Base-by-base conservation (phyloP, 2,113 vertebrate genomes). In the Rhadina sibilatrix region DNA sequence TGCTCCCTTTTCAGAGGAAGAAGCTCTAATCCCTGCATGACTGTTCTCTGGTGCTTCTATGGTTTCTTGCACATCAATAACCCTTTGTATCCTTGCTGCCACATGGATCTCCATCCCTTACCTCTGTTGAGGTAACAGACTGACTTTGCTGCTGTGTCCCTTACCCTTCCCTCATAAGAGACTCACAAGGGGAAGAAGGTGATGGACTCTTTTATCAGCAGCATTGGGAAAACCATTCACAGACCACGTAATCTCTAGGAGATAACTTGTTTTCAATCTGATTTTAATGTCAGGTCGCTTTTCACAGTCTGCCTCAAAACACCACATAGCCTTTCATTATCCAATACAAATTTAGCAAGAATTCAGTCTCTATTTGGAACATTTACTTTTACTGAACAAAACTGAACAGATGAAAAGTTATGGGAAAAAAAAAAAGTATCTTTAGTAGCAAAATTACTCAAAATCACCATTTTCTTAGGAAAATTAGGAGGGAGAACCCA, bases 91-190 rank as follows among this genome's bases (percentile, higher is more conserved):
- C 23, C 42, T 38, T 57, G 44, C 68, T 37, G 33, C 27, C 52
- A n/a, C 9, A 4, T 16, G 38, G 33, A 20, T 82, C 28, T 75
- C 23, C 53, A 30, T 38, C 9, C 52, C 12, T 9, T 82, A 1
- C 23, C 10, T 46, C 10, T 52, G 4, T 28, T 38, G 46, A n/a
- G 46, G n/a, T 20, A n/a, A 27, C 25, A 65, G 19, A 57, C 15
- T 44, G 44, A 20, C 15, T 74, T 84, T 56, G 17, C 60, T 94
- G 35, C 64, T 78, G 35, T 23, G 30, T 15, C 15, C 5, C 8
- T 63, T 66, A n/a, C 8, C 19, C 15, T 63, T 33, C 42, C 20
- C 23, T 84, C 0, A 0, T 50, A 38, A 81, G 21, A 19, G 28
- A 52, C 19, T 68, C 2, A 2, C 13, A 12, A 31, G 21, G 10